Percentiles rank a stretch among this genome's conserved stretches.
Evolutionary conservation across 2,797 vertebrate species (phyloP).

Genomic region (Tokudaia muenninki): DNA sequence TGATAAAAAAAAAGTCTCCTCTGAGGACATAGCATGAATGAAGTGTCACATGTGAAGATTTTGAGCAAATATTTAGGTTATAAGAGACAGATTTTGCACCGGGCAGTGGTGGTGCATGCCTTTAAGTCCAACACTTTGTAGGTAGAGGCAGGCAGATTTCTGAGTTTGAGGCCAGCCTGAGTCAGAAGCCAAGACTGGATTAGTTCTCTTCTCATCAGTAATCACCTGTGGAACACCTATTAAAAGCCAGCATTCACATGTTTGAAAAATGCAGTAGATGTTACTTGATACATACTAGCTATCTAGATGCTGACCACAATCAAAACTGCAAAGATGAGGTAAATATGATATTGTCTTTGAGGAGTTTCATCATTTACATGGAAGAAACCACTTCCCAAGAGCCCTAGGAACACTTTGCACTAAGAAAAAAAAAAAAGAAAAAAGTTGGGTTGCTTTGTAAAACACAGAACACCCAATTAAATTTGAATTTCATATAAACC

Average conservation of each 20-base stretch:
- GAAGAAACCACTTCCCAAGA: slow-evolving; percentile 38
- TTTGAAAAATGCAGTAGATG: slow-evolving; percentile 12
- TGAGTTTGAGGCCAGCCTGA: too few species aligned
- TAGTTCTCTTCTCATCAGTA: background rate
- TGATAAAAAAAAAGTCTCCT: background rate
- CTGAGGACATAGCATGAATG: background rate
- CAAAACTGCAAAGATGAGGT: slow-evolving; percentile 40
- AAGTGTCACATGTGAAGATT: background rate
- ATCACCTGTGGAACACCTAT: background rate
- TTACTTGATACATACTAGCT: background rate
- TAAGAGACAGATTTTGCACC: background rate
- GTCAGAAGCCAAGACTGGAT: slow-evolving; percentile 19
- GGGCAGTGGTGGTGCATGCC: too few species aligned
- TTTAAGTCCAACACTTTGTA: too few species aligned
- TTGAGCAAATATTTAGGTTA: slow-evolving; percentile 16
- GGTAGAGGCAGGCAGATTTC: too few species aligned
- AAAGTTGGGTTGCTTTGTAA: background rate
- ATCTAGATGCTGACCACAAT: background rate
- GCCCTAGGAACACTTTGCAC: background rate
- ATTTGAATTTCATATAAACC: slow-evolving; percentile 54
- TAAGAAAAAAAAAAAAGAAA: background rate
- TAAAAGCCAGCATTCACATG: background rate
- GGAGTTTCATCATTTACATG: background rate
- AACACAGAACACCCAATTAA: background rate
- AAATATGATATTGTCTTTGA: background rate